Base-by-base conservation (phyloP, 2,113 vertebrate species). In the Malurus cyaneus region DNA sequence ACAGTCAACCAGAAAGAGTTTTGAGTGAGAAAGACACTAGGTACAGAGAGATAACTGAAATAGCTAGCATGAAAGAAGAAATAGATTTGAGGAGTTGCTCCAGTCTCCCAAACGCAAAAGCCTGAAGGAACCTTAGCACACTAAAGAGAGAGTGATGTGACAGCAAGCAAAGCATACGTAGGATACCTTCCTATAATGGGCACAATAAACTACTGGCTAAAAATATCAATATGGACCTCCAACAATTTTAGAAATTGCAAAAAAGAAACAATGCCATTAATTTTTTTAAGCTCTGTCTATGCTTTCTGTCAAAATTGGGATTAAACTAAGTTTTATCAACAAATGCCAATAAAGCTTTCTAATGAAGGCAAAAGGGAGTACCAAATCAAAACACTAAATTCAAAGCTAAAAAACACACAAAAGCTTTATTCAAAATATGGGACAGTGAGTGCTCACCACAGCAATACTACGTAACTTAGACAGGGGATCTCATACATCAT, bases 181-280 rank as follows among this genome's bases (percentile, higher is more conserved):
- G 86, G 64, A 50, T 20, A 47, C 0, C 1, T 4, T 56, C 53
- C 9, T 8, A 81, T 14, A 49, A 57, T 0, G 1, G 31, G 6
- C 12, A 80, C 28, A 87, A 69, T 21, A 70, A 94, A 82, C 20
- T 62, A 42, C 17, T 29, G 20, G 9, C 25, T 80, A 65, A 65
- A 73, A 78, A 7, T 12, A 78, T 15, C n/a, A 73, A 5, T 21
- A 49, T 80, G 6, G 25, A 28, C 6, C 17, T 74, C 9, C 26
- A 78, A 47, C 6, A 20, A 28, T 36, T 70, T 36, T 8, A 59
- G 24, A 67, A 50, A 73, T 7, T 13, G 8, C 6, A n/a, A 36
- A 28, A 70, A 74, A 50, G 3, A 41, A 80, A 81, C 24, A 31
- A 39, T 9, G 5, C 13, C 79, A 8, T 9, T 26, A 88, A 54